phyloP scores from a whole-genome alignment of 2,888 invertebrate species.

The Trissoscelio sp. region DNA sequence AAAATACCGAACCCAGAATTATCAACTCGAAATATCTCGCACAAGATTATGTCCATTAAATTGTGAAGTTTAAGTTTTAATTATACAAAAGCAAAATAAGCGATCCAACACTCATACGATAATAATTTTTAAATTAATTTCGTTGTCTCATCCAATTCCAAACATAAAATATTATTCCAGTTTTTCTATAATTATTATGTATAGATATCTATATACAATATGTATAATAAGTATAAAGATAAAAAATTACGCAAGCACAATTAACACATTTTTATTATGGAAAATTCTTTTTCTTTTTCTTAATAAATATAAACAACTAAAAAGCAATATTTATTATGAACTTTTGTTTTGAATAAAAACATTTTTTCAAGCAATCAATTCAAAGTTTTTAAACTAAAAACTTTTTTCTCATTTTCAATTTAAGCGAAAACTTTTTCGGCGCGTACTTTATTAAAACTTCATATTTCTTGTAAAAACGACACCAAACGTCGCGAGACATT shows the following conservation, averaged over 20 bases:
- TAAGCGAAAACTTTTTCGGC: background rate
- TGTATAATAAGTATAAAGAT: too few relatives aligned
- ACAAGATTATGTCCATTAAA: slow-evolving; percentile 9
- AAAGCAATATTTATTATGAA: too few relatives aligned
- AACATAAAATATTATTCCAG: background rate
- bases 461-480: slow-evolving; percentile 17
- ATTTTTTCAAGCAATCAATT: background rate
- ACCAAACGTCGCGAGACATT: slow-evolving; percentile 15
- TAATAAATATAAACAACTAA: too few relatives aligned
- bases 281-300: too few relatives aligned
- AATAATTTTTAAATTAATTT: slow-evolving; percentile 1
- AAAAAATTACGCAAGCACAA: too few relatives aligned
- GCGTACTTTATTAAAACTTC: background rate
- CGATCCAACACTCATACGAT: background rate
- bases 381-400: background rate
- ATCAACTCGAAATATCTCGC: slow-evolving; percentile 10
- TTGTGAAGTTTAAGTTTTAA: slow-evolving; percentile 7
- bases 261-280: too few relatives aligned
- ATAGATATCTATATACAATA: too few relatives aligned
- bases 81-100: background rate
- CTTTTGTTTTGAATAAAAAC: background rate
- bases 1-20: slow-evolving; percentile 13
- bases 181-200: too few relatives aligned
- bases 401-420: slow-evolving; percentile 1
- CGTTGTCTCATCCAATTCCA: background rate